Percentiles rank a stretch among this genome's conserved stretches.
Evolutionary conservation across 2,888 invertebrate species (phyloP).

Genomic region (Alentia gelatinosa): DNA sequence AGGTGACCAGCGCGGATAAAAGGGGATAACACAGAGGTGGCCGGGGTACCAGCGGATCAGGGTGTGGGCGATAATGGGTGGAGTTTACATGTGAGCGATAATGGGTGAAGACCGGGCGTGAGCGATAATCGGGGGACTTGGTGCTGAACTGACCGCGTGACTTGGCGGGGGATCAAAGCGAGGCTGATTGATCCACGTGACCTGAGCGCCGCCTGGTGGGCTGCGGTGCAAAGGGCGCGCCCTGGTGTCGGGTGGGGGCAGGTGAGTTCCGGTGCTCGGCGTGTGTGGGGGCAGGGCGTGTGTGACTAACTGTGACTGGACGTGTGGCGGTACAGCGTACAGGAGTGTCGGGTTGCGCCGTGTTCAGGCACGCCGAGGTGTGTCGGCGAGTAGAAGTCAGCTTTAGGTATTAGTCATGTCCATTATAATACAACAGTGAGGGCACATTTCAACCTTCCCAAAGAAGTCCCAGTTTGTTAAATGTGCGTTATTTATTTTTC

Average conservation of each 20-base stretch:
- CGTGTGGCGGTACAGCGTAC: too few species aligned
- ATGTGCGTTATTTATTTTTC: too few species aligned
- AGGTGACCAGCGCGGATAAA: background rate
- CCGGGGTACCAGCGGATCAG: background rate
- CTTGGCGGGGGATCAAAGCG: background rate
- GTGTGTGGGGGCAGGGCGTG: background rate
- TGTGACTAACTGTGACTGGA: background rate
- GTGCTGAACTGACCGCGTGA: background rate
- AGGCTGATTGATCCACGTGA: background rate
- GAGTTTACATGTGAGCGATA: background rate
- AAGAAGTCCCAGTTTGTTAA: too few species aligned
- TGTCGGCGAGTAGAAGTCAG: too few species aligned
- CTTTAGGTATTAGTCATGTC: too few species aligned
- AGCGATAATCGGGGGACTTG: conserved; percentile 6
- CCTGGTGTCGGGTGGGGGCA: background rate
- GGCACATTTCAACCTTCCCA: too few species aligned
- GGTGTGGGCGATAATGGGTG: background rate
- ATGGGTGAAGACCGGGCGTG: background rate
- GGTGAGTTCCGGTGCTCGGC: background rate
- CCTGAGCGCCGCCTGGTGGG: background rate
- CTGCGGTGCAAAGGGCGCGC: background rate
- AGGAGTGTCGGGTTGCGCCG: too few species aligned
- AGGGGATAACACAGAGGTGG: too few species aligned
- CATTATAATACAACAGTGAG: too few species aligned
- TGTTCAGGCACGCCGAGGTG: too few species aligned